Conservation (phyloP, 2,113 vertebrate species). For the Reinhardtius hippoglossoides region DNA sequence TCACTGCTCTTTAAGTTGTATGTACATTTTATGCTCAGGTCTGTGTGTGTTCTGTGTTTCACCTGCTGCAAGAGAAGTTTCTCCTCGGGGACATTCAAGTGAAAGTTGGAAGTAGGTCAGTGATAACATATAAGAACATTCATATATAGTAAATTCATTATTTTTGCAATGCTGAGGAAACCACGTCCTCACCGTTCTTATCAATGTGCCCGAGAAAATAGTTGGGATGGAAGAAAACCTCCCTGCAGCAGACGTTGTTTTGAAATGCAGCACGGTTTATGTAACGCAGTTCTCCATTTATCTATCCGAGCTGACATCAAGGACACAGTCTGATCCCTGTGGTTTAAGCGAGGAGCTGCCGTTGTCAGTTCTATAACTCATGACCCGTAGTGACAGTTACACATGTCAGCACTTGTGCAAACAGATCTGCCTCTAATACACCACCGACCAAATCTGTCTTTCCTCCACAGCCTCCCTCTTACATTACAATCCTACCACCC, state of each 20-base stretch:
- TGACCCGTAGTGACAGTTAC: slow-evolving; percentile 66
- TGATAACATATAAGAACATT: not conserved
- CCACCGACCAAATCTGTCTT: slow-evolving; percentile 30
- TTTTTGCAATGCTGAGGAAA: not conserved
- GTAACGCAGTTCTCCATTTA: slow-evolving; percentile 56
- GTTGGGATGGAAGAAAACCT: slow-evolving; percentile 9
- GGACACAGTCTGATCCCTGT: slow-evolving; percentile 54
- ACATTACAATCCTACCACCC: slow-evolving; percentile 19
- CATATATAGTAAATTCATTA: not conserved
- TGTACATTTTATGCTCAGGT: too few relatives aligned
- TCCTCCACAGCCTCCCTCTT: not conserved
- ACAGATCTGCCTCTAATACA: slow-evolving; percentile 54
- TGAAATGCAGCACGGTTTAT: slow-evolving; percentile 37
- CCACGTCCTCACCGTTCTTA: not conserved
- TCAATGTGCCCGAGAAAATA: not conserved
- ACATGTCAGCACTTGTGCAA: slow-evolving; percentile 72
- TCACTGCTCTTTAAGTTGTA: not conserved
- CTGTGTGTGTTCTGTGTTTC: too few relatives aligned
- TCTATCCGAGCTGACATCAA: slow-evolving; percentile 68
- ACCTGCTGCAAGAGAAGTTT: too few relatives aligned
- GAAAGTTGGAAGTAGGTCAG: slow-evolving; percentile 19
- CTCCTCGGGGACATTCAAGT: not conserved
- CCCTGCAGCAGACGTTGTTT: slow-evolving; percentile 20
- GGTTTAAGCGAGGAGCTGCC: slow-evolving; percentile 50
- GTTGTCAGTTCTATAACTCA: slow-evolving; percentile 67